Evolutionary conservation across 2,113 vertebrate species (phyloP).

Genomic region (Cynoglossus semilaevis): DNA sequence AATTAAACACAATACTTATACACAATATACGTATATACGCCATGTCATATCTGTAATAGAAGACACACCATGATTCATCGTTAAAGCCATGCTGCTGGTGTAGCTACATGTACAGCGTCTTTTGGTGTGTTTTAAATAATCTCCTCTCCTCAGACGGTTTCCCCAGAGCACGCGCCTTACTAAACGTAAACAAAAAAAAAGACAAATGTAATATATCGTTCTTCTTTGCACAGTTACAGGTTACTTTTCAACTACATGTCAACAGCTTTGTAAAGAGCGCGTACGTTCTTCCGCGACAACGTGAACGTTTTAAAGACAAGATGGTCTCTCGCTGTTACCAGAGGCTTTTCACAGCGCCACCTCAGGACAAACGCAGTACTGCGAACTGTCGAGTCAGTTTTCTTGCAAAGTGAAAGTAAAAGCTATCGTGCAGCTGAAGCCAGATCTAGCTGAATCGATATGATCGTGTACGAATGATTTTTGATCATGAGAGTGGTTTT

Average conservation of each 20-base stretch:
- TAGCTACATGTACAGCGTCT: not conserved
- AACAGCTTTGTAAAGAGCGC: constrained; percentile 13
- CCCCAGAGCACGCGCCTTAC: no score
- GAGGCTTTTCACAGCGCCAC: constrained; percentile 8
- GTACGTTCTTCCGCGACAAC: constrained; percentile 40
- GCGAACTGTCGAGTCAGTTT: not conserved
- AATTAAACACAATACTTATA: no score
- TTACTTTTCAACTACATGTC: not conserved
- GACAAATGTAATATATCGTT: no score
- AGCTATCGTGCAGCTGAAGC: constrained; percentile 13
- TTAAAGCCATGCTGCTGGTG: not conserved
- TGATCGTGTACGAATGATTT: no score
- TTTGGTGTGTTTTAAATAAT: no score
- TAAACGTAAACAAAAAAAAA: no score
- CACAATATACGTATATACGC: no score
- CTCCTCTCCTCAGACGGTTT: no score
- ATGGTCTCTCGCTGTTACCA: not conserved
- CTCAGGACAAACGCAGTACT: not conserved
- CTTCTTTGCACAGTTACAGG: not conserved
- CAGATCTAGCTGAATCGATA: no score
- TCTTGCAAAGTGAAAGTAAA: constrained; percentile 72
- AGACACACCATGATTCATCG: constrained; percentile 69
- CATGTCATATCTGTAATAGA: no score
- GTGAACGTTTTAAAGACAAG: not conserved
- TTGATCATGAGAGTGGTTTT: constrained; percentile 34